Conservation (phyloP, 2,113 vertebrate genomes). For the Campylorhamphus procurvoides region DNA sequence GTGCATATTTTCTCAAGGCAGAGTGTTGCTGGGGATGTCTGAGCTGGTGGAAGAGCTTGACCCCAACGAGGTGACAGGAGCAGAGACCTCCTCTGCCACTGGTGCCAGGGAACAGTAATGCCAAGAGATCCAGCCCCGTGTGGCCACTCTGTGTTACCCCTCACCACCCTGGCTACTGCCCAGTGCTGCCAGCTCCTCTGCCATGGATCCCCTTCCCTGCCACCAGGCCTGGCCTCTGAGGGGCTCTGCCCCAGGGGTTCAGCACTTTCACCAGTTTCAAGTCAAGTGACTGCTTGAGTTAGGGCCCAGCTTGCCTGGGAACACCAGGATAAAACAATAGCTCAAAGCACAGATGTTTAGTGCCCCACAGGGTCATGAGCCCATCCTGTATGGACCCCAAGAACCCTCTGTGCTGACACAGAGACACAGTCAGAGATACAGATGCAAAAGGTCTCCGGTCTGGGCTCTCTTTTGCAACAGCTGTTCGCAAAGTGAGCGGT, state of each 20-base stretch:
- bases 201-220: not conserved
- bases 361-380: not conserved
- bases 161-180: accelerated
- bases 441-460: accelerated
- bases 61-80: accelerated
- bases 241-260: not conserved
- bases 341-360: not conserved
- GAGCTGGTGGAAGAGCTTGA: not conserved
- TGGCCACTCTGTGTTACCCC: accelerated
- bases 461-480: not conserved
- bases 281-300: not conserved
- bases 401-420: not conserved
- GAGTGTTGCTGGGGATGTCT: not conserved
- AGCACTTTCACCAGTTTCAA: not conserved
- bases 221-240: accelerated
- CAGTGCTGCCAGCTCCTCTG: not conserved
- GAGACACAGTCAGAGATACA: not conserved
- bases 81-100: not conserved
- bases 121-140: not conserved
- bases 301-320: too few relatives aligned
- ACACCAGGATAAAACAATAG: not conserved
- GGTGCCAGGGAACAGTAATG: not conserved
- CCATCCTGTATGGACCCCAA: not conserved
- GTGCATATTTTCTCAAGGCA: not conserved
- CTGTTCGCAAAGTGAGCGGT: not conserved